Evolutionary conservation across 2,888 invertebrate genomes (phyloP).

Genomic region (Clunio marinus): DNA sequence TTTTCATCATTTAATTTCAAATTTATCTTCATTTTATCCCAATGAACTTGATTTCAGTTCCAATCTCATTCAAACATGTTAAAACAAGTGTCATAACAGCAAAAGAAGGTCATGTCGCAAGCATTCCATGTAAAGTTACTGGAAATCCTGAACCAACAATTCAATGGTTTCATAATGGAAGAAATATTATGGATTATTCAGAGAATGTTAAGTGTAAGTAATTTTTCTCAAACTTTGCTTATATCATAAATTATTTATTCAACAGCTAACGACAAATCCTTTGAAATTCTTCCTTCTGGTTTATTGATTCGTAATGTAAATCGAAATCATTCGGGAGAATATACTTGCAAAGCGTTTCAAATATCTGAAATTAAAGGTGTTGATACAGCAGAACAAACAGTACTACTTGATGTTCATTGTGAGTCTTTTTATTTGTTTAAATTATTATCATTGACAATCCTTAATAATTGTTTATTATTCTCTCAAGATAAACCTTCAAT

Average conservation of each 20-base stretch:
- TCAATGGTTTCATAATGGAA: constrained; percentile 53
- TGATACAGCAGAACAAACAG: constrained; percentile 50
- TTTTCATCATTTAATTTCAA: constrained; percentile 13
- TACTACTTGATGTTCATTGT: constrained; percentile 59
- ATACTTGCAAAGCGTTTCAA: constrained; percentile 58
- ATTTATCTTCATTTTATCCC: too few relatives aligned
- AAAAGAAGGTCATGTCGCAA: constrained; percentile 53
- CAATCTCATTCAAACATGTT: constrained; percentile 57
- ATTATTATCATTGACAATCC: too few relatives aligned
- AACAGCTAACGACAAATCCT: too few relatives aligned
- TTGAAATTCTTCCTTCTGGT: too few relatives aligned
- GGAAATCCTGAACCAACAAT: constrained; percentile 53
- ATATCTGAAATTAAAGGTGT: constrained; percentile 45
- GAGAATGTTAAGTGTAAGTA: too few relatives aligned
- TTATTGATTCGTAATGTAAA: constrained; percentile 56
- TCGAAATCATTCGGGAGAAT: constrained; percentile 56
- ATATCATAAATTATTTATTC: neutral
- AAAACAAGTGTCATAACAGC: constrained; percentile 53
- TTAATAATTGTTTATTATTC: constrained; percentile 18
- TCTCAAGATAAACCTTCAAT: constrained; percentile 48
- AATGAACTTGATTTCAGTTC: constrained; percentile 52
- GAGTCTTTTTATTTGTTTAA: too few relatives aligned
- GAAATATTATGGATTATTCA: constrained; percentile 46
- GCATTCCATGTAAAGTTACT: constrained; percentile 51
- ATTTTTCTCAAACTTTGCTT: neutral